These are phyloP conservation scores for Proctacanthus coquilletti DNA, from an alignment of 1,140 invertebrate species.

Conservation along the genomic window DNA sequence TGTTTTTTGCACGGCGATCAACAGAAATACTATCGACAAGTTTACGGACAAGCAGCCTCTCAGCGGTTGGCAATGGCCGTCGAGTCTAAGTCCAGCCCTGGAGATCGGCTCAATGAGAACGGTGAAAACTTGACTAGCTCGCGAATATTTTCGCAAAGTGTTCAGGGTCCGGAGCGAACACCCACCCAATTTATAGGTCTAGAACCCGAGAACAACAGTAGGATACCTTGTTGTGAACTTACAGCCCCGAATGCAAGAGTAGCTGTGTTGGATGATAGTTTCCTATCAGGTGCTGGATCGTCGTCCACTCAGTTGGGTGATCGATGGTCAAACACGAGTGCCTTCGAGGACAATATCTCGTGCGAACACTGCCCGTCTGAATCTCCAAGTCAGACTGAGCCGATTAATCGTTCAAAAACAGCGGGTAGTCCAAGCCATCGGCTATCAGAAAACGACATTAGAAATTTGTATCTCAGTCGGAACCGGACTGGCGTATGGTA, in stretches of 20 bases:
- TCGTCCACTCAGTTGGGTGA: neutral
- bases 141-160: neutral
- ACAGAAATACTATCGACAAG: constrained; percentile 54
- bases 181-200: neutral
- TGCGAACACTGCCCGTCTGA: neutral
- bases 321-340: neutral
- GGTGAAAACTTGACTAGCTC: neutral
- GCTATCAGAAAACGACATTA: neutral
- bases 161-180: neutral
- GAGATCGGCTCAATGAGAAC: neutral
- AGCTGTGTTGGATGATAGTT: neutral
- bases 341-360: neutral
- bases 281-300: neutral
- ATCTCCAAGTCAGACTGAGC: neutral
- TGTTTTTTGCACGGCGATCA: constrained; percentile 65
- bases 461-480: neutral
- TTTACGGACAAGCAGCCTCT: constrained; percentile 42
- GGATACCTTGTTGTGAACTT: neutral
- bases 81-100: neutral
- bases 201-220: neutral
- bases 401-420: neutral
- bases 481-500: neutral
- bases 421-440: neutral
- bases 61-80: constrained; percentile 17
- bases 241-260: neutral